Conservation (phyloP, 2,797 vertebrate species). For the Lemur catta region DNA sequence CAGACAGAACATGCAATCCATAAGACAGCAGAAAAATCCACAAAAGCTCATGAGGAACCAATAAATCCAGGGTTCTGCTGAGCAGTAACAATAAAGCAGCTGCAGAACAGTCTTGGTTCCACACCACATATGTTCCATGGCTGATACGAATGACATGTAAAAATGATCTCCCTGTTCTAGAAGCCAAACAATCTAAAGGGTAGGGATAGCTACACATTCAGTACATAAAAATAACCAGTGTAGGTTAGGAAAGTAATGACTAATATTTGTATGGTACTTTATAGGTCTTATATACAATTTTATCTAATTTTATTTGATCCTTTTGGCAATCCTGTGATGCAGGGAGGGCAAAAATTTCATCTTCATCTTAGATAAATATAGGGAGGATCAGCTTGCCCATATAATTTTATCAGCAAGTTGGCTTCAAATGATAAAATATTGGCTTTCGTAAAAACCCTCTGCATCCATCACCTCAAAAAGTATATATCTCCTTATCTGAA, state of each 20-base stretch:
- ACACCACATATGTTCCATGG: not conserved
- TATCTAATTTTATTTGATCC: not conserved
- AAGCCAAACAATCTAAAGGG: not conserved
- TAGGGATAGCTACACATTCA: not conserved
- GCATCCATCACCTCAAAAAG: not conserved
- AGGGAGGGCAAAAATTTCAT: not conserved
- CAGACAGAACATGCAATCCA: not conserved
- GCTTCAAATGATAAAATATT: not conserved
- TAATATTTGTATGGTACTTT: not conserved
- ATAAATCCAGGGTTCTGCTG: not conserved
- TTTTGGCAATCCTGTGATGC: not conserved
- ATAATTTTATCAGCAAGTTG: conserved; percentile 30
- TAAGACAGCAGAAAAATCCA: not conserved
- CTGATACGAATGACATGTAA: not conserved
- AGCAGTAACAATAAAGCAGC: conserved; percentile 1
- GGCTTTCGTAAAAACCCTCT: not conserved
- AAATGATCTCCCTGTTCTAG: not conserved
- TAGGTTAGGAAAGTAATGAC: not conserved
- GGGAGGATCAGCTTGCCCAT: not conserved
- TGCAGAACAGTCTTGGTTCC: not conserved
- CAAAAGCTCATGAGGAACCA: not conserved
- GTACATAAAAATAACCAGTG: not conserved
- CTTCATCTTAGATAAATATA: conserved; percentile 11
- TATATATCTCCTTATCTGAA: conserved; percentile 12
- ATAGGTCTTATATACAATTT: not conserved